Percentiles rank a stretch among this genome's conserved stretches.
Evolutionary conservation across 2,797 vertebrate species (phyloP).

Genomic region (Sebastes itinus): DNA sequence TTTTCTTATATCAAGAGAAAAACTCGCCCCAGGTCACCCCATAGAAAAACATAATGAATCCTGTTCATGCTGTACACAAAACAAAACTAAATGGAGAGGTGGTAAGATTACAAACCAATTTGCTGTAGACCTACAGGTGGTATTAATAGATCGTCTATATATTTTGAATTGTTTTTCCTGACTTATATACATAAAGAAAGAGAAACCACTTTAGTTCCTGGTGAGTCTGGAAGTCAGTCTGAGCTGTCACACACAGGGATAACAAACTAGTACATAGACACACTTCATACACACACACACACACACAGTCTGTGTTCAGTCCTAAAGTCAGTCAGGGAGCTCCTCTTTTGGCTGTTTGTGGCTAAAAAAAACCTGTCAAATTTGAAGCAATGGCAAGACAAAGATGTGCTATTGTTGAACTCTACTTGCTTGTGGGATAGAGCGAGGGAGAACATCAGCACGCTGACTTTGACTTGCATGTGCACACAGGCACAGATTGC

Average conservation of each 20-base stretch:
- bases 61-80: background rate
- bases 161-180: background rate
- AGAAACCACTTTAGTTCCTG: background rate
- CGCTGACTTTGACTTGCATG: background rate
- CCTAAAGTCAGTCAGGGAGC: background rate
- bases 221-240: background rate
- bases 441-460: constrained; percentile 15
- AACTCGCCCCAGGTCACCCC: background rate
- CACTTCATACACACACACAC: background rate
- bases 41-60: background rate
- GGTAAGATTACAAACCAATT: background rate
- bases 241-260: background rate
- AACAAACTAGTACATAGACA: background rate
- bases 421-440: background rate
- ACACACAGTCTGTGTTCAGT: background rate
- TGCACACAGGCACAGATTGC: background rate
- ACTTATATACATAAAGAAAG: background rate
- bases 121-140: background rate
- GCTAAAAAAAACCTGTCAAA: constrained; percentile 13
- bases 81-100: background rate
- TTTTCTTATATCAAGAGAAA: background rate
- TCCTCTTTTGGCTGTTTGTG: constrained; percentile 13
- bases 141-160: background rate
- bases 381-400: background rate
- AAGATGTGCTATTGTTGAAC: constrained; percentile 7